Conservation (phyloP, 2,113 vertebrate genomes). For the Ariopsis seemanni region DNA sequence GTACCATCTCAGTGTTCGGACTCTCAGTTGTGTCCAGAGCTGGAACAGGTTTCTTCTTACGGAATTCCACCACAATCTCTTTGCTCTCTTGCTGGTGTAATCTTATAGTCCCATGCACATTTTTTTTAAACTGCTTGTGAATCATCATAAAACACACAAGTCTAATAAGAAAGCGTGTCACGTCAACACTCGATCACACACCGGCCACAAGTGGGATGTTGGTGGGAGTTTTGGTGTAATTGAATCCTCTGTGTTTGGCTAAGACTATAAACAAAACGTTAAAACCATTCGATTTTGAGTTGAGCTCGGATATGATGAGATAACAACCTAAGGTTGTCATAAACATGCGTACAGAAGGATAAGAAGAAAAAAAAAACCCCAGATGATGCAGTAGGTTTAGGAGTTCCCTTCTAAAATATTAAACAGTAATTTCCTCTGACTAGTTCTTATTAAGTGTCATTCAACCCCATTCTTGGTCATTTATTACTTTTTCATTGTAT, state of each 20-base stretch:
- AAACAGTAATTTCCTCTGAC: neutral
- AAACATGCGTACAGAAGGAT: neutral
- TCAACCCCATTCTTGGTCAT: neutral
- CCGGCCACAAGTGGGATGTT: neutral
- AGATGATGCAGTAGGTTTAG: neutral
- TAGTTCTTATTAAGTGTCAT: neutral
- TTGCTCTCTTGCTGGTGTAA: neutral
- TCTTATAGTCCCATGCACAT: neutral
- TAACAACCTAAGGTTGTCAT: neutral
- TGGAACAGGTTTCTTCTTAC: neutral
- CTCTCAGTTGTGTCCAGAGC: neutral
- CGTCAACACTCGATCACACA: neutral
- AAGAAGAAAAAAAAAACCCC: neutral
- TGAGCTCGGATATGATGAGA: neutral
- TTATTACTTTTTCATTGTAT: neutral
- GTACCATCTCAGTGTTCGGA: neutral
- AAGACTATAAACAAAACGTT: neutral
- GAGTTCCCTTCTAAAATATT: neutral
- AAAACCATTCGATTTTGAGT: neutral
- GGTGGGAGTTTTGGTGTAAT: neutral
- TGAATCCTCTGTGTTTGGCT: neutral
- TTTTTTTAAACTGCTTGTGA: neutral
- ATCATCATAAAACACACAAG: neutral
- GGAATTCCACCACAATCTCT: neutral
- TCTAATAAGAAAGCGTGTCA: neutral